A percentile compares a stretch with the other conserved stretches of the same genome.
These are phyloP conservation scores for Carlito syrichta DNA, from an alignment of 2,113 vertebrate genomes.

Conservation along the genomic window DNA sequence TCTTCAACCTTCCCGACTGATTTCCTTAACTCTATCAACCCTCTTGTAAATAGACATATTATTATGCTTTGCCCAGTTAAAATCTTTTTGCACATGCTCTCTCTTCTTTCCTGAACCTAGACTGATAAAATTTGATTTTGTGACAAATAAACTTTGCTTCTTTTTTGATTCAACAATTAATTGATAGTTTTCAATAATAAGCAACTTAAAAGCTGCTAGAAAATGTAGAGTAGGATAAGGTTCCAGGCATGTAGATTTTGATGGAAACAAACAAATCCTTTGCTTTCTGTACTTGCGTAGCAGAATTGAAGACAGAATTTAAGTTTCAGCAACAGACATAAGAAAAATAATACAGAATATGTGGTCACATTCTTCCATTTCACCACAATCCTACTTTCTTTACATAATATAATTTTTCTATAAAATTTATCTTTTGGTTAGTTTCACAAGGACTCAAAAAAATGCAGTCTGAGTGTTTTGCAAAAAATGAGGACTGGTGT, in stretches of 20 bases:
- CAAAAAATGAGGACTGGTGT: not conserved
- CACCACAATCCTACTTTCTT: not conserved
- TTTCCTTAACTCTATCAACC: not conserved
- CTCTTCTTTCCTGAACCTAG: not conserved
- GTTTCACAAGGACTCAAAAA: too few relatives aligned
- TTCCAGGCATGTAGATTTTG: not conserved
- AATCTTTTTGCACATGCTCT: not conserved
- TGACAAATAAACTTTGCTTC: not conserved
- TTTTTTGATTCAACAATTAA: not conserved
- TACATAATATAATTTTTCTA: not conserved
- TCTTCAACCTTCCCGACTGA: not conserved
- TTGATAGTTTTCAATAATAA: conserved; percentile 1
- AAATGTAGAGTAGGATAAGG: not conserved
- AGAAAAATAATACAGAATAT: not conserved
- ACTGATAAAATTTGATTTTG: not conserved
- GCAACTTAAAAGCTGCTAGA: not conserved
- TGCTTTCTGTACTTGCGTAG: not conserved
- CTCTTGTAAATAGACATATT: not conserved
- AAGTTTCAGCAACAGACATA: not conserved
- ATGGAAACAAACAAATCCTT: not conserved
- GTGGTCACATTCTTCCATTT: not conserved
- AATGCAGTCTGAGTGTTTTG: not conserved
- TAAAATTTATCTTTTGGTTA: not conserved
- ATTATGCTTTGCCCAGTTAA: not conserved
- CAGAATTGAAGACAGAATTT: not conserved